These are phyloP conservation scores for Aphelinus atriplicis DNA, from an alignment of 1,140 invertebrate genomes.

Conservation along the genomic window DNA sequence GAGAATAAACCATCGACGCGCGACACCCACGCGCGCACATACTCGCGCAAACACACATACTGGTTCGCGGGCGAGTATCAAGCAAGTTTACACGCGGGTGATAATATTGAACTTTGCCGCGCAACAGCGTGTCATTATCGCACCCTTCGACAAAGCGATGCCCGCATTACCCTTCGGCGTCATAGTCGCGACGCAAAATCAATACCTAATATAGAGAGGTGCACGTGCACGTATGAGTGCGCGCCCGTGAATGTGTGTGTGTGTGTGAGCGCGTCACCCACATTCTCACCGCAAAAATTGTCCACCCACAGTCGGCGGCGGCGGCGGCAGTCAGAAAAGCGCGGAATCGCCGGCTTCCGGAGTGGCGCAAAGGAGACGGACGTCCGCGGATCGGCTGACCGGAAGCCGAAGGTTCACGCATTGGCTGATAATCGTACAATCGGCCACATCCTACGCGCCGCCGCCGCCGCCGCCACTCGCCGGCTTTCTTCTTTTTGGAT, in stretches of 20 bases:
- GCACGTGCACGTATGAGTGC: no score
- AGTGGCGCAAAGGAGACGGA: conserved; percentile 47
- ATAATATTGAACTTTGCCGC: no score
- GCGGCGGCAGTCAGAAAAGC: neutral
- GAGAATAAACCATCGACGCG: no score
- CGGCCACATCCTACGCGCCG: conserved; percentile 50
- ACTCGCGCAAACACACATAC: no score
- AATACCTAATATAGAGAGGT: neutral
- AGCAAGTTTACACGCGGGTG: no score
- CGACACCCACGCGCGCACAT: no score
- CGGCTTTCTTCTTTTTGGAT: conserved; percentile 1
- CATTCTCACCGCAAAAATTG: no score
- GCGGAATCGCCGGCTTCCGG: conserved; percentile 31
- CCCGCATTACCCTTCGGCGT: neutral
- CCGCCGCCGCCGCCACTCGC: neutral
- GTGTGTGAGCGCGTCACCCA: no score
- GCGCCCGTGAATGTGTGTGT: no score
- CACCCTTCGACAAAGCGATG: neutral
- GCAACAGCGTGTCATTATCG: no score
- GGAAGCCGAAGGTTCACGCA: conserved; percentile 59
- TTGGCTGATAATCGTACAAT: conserved; percentile 53
- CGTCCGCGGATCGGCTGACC: conserved; percentile 61
- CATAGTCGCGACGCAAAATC: neutral
- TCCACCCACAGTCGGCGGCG: neutral
- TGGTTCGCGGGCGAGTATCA: no score